Base-by-base conservation (phyloP, 1,140 invertebrate genomes). In the Limonius californicus region DNA sequence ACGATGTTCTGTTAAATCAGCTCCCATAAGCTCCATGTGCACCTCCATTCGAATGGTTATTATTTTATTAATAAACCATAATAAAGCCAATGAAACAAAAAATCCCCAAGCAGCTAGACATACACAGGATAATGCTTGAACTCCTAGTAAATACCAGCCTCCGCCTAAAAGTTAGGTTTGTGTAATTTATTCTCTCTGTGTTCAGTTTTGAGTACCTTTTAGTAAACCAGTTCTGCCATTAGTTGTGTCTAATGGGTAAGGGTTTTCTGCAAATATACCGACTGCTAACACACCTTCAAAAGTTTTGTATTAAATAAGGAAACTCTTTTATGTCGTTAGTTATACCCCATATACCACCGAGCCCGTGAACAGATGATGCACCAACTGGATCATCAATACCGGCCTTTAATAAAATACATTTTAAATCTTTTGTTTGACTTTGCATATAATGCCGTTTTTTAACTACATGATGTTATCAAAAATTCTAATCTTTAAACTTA, bases 321-420 rank as follows among this genome's bases (percentile, higher is more conserved):
- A n/a, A n/a, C n/a, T n/a, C n/a, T n/a, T n/a, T n/a, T n/a, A n/a
- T n/a, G n/a, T 14, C 15, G 8, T 54, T 54, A 54, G 59, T n/a
- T 68, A 32, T 69, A 82, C 82, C 86, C 86, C 86, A 87, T 30
- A 87, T 79, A 0, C 86, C 86, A 50, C 83, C 82, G n/a, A 86
- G 79, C 71, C 92, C 92, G 74, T 97, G 94, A 2, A 96, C 93
- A 3, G 92, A 85, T 16, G 89, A 87, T 0, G 93, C 94, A 4
- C 92, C 92, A 0, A 97, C 94, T 0, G 94, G 94, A 79, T 97
- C 94, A 70, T 97, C 94, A 1, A 97, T 85, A 11, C 84, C 81
- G 18, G 93, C 68, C 68, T 79, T 72, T 74, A 39, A 21, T 19
- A 57, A 16, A 42, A 42, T 27, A 4, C 9, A 9, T 27, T 27